Percentiles rank a stretch among this genome's conserved stretches.
Conservation (phyloP, 2,113 vertebrate genomes). For the Cairina moschata region DNA sequence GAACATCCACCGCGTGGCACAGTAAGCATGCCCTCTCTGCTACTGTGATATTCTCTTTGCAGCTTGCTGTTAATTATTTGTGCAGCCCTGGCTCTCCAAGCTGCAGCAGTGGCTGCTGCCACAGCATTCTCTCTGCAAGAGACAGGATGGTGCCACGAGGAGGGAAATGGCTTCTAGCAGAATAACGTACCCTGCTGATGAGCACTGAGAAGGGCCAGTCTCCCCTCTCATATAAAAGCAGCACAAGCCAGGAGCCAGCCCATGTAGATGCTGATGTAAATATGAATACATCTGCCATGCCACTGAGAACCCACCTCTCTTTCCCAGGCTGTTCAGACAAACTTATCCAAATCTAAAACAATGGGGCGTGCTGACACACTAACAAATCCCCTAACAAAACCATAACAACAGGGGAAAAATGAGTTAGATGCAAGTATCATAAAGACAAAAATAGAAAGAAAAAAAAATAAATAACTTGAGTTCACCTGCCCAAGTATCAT, state of each 20-base stretch:
- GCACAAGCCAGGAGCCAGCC: not conserved
- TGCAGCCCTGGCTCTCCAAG: not conserved
- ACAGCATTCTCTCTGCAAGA: not conserved
- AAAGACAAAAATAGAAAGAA: not conserved
- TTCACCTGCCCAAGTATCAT: not conserved
- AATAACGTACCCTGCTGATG: not conserved
- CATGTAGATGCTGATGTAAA: not conserved
- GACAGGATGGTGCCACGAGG: not conserved
- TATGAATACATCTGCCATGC: not conserved
- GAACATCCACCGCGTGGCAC: slow-evolving; percentile 20
- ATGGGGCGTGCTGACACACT: not conserved
- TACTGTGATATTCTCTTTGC: not conserved
- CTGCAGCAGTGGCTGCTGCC: not conserved
- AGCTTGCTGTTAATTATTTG: not conserved
- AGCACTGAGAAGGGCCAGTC: not conserved
- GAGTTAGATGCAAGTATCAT: not conserved
- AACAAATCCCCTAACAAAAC: not conserved
- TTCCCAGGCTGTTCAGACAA: not conserved
- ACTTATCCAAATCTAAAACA: not conserved
- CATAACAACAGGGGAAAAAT: not conserved
- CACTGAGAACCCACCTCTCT: not conserved
- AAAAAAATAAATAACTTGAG: not conserved
- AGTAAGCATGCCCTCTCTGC: not conserved
- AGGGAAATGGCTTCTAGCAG: not conserved
- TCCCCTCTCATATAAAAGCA: not conserved